Evolutionary conservation across 2,113 vertebrate genomes (phyloP).

Genomic region (Hemiscyllium ocellatum): DNA sequence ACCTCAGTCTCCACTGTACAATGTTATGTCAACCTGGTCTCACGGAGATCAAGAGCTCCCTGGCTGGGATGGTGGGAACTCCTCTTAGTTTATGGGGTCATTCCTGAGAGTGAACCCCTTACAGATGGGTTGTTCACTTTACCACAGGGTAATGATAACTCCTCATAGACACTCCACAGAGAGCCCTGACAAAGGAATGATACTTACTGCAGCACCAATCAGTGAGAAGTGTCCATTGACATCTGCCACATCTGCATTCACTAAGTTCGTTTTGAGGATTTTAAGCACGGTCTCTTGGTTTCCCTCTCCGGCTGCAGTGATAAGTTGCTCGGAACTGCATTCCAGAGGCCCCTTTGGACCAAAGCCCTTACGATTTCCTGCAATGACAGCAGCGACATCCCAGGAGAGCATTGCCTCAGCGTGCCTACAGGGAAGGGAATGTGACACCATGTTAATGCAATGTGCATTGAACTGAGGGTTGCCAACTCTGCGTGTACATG

Average conservation of each 20-base stretch:
- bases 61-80: neutral
- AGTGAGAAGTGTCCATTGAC: conserved; percentile 62
- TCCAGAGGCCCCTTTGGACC: conserved; percentile 64
- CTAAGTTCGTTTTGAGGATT: conserved; percentile 52
- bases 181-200: no score
- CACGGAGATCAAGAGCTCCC: neutral
- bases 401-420: conserved; percentile 48
- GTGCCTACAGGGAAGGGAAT: conserved; percentile 42
- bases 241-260: conserved; percentile 65
- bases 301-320: conserved; percentile 60
- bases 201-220: conserved; percentile 67
- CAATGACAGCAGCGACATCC: conserved; percentile 58
- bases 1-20: no score
- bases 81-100: neutral
- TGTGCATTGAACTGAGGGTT: neutral
- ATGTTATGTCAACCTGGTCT: neutral
- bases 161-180: neutral
- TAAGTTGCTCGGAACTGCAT: conserved; percentile 56
- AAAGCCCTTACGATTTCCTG: conserved; percentile 53
- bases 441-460: conserved; percentile 44
- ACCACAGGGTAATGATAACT: neutral
- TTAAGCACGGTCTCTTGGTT: conserved; percentile 49
- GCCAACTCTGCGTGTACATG: neutral
- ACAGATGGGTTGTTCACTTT: neutral
- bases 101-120: neutral